Base-by-base conservation (phyloP, 2,113 vertebrate genomes). In the Cyphomyrus plagiostoma region DNA sequence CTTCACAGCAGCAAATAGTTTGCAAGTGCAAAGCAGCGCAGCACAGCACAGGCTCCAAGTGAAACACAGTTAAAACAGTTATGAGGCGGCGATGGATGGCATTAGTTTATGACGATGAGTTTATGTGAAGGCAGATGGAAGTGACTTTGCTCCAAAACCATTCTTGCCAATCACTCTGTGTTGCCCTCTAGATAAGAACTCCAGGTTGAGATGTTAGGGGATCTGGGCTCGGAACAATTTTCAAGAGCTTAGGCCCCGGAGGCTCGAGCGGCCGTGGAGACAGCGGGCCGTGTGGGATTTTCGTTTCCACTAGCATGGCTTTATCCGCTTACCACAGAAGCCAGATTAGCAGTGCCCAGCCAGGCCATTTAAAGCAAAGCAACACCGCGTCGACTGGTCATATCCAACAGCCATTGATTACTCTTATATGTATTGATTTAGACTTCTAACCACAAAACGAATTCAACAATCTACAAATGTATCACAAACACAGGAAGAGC, bases 101-200 rank as follows among this genome's bases (percentile, higher is more conserved):
- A 39, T 26, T 6, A 10, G 42, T 42, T 74, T 50, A 66, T 66
- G 62, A 26, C 35, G 62, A 62, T 35, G 58, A 50, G 87, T 49
- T 88, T 70, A 45, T 21, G 58, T 10, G 87, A 30, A 50, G 62
- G 23, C 42, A 26, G 70, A 53, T 13, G 88, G 88, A 89, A 89
- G 52, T 10, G 52, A 48, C 66, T 89, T 52, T 88, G 19, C 19
- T 4, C 8, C n/a, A 21, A 39, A 88, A 46, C 62, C 62, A 13
- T 26, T 35, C 88, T 74, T 30, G 66, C 23, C 58, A 45, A 50
- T 88, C 88, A 23, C 13, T 7, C 66, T 13, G 23, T 26, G 66
- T n/a, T 89, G 7, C 52, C 70, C 30, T 48, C 45, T 21, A 88
- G 70, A 89, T 26, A 52, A 17, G 30, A 82, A 53, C 48, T 53